Evolutionary conservation across 2,113 vertebrate genomes (phyloP), one percentile per base, ranked within the genome.

Genomic region (Microtus oregoni): DNA sequence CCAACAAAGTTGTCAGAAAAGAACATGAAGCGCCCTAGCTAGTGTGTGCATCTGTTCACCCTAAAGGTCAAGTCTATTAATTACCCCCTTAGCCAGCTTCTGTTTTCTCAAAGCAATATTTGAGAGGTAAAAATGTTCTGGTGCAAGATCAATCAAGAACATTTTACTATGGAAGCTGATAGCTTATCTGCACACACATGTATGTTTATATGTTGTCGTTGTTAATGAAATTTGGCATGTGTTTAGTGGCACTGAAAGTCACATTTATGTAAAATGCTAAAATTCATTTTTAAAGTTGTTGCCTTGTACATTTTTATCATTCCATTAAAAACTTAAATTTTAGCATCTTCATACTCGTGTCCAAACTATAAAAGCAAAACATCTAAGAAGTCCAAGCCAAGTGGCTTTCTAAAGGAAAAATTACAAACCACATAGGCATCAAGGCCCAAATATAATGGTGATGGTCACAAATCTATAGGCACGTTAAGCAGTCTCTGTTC

Each of bases 41-140:
- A 92, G 41, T 38, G 28, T 67, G 32, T 90, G 77, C 75, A 88
- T 96, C 86, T 58, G 63, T 81, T 96, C n/a, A 97, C 38, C 61
- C 41, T 92, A 92, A 92, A 97, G 47, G 55, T 93, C 4, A 0
- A 89, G 97, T 95, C 8, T 94, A 97, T 94, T 97, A 96, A 98
- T 97, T 95, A 97, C 2, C 72, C 65, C 15, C 28, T 15, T 90
- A 65, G 75, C 22, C 73, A 92, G 75, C 38, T 97, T 92, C 92
- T 85, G 28, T 78, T 94, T 87, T 97, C 86, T 70, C 79, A 92
- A 38, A 32, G 14, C 1, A 41, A 68, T 0, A 77, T 85, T 26
- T 77, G 79, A 95, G 28, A 93, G 89, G 2, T 97, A 75, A 76
- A 72, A 94, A 41, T 9, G 30, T 47, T 95, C 90, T 67, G 50